phyloP scores from a whole-genome alignment of 2,888 invertebrate genomes.

The Mystacides longicornis region DNA sequence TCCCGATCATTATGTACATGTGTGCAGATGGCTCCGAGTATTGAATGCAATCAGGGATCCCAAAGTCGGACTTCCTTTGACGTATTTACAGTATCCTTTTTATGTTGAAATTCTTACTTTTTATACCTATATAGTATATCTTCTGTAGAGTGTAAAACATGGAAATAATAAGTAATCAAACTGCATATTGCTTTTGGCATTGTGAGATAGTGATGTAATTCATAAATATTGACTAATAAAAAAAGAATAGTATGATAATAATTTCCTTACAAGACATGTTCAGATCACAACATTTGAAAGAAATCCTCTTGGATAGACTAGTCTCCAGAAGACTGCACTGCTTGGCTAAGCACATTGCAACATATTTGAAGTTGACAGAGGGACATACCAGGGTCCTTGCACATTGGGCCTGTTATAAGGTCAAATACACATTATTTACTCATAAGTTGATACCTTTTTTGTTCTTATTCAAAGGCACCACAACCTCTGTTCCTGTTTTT shows the following conservation, averaged over 20 bases:
- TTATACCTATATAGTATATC: no score
- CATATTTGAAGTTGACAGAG: constrained; percentile 79
- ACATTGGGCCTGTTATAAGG: constrained; percentile 97
- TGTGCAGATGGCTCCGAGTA: constrained; percentile 81
- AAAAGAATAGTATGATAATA: no score
- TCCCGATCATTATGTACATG: constrained; percentile 75
- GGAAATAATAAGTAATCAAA: no score
- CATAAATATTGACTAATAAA: no score
- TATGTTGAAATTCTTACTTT: no score
- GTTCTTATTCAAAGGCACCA: no score
- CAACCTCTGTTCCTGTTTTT: no score
- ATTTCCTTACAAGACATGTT: constrained; percentile 24
- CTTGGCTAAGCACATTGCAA: constrained; percentile 82
- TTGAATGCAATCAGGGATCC: constrained; percentile 81
- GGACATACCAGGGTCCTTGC: constrained; percentile 82
- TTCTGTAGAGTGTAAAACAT: no score
- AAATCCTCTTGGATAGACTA: constrained; percentile 77
- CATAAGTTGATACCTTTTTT: no score
- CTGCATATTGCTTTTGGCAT: no score
- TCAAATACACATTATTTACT: no score
- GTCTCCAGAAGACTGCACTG: constrained; percentile 85
- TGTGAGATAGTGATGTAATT: no score
- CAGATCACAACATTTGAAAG: constrained; percentile 61
- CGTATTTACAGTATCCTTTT: constrained; percentile 82
- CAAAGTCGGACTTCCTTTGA: constrained; percentile 84